Conservation (phyloP, 2,797 vertebrate species). For the Clarias platycephalus region DNA sequence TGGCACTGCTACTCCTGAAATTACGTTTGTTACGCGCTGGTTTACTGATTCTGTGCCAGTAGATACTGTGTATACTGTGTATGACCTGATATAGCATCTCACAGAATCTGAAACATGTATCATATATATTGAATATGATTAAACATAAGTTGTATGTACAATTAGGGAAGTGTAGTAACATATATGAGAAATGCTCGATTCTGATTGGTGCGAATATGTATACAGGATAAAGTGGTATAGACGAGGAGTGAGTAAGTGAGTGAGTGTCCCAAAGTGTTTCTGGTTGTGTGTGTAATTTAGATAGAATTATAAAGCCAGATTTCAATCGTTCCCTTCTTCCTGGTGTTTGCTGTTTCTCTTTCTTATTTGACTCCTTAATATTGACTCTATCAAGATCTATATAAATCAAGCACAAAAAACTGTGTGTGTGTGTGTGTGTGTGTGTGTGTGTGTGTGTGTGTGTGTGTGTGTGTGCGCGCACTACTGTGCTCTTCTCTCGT, state of each 20-base stretch:
- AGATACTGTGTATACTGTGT: neutral
- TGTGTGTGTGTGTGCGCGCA: slow-evolving; percentile 17
- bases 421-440: neutral
- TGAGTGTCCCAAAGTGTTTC: no score
- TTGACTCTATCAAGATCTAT: neutral
- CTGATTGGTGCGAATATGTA: neutral
- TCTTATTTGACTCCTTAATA: neutral
- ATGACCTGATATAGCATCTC: neutral
- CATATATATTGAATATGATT: neutral
- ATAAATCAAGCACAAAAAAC: neutral
- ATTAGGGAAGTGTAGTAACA: neutral
- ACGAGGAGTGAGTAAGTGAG: no score
- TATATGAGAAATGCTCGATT: neutral
- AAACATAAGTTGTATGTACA: neutral
- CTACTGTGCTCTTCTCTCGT: slow-evolving; percentile 2
- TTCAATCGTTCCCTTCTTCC: neutral
- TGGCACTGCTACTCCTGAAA: slow-evolving; percentile 8
- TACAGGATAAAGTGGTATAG: no score
- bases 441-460: neutral
- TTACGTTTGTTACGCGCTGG: neutral
- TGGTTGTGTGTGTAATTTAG: no score
- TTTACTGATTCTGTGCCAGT: neutral
- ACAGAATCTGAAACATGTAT: neutral
- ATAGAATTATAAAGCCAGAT: no score
- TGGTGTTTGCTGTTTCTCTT: neutral